A percentile compares a stretch with the other conserved stretches of the same genome.
These are phyloP conservation scores for Himalopsyche japonica DNA, from an alignment of 2,888 invertebrate genomes.

Conservation along the genomic window DNA sequence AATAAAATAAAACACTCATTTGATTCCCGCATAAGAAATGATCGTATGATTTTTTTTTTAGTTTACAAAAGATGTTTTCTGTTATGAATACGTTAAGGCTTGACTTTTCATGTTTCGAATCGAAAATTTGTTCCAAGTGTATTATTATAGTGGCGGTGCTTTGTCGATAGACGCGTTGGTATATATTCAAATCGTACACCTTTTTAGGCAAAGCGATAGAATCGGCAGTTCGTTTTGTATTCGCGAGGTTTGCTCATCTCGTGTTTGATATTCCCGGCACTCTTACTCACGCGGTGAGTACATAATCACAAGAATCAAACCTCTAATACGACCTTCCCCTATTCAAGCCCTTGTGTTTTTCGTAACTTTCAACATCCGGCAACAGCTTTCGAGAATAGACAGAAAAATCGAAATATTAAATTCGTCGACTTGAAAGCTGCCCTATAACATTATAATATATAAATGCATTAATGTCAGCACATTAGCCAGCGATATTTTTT, in stretches of 20 bases:
- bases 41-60: too few species aligned
- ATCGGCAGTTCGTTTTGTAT: neutral
- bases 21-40: too few species aligned
- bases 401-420: too few species aligned
- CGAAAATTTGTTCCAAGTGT: neutral
- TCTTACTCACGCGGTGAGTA: constrained; percentile 4
- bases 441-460: too few species aligned
- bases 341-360: neutral
- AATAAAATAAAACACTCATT: too few species aligned
- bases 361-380: neutral
- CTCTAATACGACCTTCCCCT: neutral
- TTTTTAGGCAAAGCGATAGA: constrained; percentile 14
- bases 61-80: neutral
- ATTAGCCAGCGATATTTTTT: too few species aligned
- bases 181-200: constrained; percentile 11
- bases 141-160: neutral
- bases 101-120: neutral
- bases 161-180: neutral
- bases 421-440: too few species aligned
- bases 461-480: too few species aligned
- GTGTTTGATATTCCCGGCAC: constrained; percentile 7
- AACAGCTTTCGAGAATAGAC: neutral
- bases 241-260: neutral
- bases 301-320: constrained; percentile 24
- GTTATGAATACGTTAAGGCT: neutral